phyloP scores from a whole-genome alignment of 2,888 invertebrate species.

The Drosophila hamatofila region DNA sequence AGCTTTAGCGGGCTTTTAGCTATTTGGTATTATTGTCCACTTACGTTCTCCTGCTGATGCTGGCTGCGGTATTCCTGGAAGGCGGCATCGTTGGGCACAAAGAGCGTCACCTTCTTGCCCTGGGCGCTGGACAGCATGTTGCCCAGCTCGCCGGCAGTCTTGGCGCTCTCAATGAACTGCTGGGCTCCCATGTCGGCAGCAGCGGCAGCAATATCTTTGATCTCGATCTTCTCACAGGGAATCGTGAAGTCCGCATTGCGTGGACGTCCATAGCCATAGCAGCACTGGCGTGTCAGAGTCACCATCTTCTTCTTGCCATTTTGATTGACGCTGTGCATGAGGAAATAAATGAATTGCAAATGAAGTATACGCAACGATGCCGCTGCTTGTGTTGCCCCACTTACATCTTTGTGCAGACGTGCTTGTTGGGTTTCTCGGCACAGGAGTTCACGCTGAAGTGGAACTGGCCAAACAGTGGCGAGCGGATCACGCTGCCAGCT shows the following conservation, averaged over 20 bases:
- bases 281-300: conserved; percentile 89
- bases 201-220: conserved; percentile 87
- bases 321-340: conserved; percentile 86
- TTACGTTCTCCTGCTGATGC: conserved; percentile 86
- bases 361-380: conserved; percentile 36
- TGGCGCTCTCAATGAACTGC: conserved; percentile 87
- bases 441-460: conserved; percentile 85
- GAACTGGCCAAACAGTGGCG: conserved; percentile 80
- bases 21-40: conserved; percentile 29
- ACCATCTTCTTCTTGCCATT: conserved; percentile 88
- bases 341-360: conserved; percentile 18
- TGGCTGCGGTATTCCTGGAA: conserved; percentile 87
- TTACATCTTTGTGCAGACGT: conserved; percentile 85
- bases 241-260: conserved; percentile 83
- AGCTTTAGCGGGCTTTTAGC: fast-evolving
- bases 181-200: conserved; percentile 87
- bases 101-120: conserved; percentile 87
- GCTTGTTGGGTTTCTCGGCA: conserved; percentile 84
- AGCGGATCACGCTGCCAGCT: conserved; percentile 59
- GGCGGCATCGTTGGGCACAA: conserved; percentile 88
- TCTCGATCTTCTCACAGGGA: conserved; percentile 87
- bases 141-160: conserved; percentile 86
- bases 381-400: conserved; percentile 49
- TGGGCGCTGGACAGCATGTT: conserved; percentile 84
- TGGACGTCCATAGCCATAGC: conserved; percentile 88